Percentiles rank a stretch among this genome's conserved stretches.
phyloP scores from a whole-genome alignment of 2,113 vertebrate species.

The Tor tambroides region DNA sequence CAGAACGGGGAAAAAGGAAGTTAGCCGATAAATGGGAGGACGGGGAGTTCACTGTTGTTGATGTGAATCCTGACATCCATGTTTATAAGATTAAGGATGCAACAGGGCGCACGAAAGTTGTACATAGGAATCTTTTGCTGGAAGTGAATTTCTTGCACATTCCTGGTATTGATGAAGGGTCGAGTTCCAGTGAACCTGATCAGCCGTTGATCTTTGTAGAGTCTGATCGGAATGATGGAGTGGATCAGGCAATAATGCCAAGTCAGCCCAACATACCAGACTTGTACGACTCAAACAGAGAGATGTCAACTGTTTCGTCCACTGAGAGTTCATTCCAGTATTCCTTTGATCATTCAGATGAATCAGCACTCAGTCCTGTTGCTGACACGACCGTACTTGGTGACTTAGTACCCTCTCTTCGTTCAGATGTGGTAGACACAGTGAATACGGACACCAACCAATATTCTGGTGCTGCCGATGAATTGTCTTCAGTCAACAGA shows the following conservation, averaged over 20 bases:
- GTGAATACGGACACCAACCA: no score
- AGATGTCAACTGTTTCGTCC: no score
- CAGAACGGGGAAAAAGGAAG: slow-evolving; percentile 49
- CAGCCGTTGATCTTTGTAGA: neutral
- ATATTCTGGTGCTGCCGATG: no score
- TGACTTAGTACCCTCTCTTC: no score
- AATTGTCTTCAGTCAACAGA: no score
- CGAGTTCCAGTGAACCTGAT: neutral
- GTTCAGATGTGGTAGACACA: no score
- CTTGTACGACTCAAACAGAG: neutral
- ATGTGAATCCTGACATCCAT: slow-evolving; percentile 11
- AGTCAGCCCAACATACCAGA: neutral
- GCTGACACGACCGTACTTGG: no score
- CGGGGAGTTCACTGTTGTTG: slow-evolving; percentile 34
- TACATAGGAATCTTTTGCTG: slow-evolving; percentile 47
- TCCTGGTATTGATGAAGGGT: neutral
- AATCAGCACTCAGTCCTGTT: no score
- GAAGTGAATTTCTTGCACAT: slow-evolving; percentile 46
- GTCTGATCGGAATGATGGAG: neutral
- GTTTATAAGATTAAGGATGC: slow-evolving; percentile 39
- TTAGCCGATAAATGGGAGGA: slow-evolving; percentile 14
- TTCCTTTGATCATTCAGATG: no score
- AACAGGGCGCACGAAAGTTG: neutral
- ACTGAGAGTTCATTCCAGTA: no score
- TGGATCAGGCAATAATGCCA: neutral